A percentile compares a stretch with the other conserved stretches of the same genome.
Evolutionary conservation across 2,113 vertebrate species (phyloP).

Genomic region (Pterocles orientalis): DNA sequence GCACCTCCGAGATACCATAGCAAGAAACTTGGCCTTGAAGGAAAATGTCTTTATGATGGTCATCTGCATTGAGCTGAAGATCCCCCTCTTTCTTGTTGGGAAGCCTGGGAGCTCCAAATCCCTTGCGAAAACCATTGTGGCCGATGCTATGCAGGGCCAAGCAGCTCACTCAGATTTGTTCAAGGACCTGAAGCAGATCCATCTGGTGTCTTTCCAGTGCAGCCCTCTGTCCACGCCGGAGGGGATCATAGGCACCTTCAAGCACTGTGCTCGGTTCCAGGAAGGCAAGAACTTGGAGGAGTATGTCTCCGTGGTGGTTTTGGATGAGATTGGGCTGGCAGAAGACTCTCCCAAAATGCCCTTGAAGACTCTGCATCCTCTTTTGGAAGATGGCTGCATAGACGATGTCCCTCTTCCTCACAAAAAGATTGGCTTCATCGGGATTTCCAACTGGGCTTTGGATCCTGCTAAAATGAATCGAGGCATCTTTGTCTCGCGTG

Average conservation of each 20-base stretch:
- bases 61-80: slow-evolving; percentile 92
- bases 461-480: slow-evolving; percentile 99
- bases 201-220: slow-evolving; percentile 96
- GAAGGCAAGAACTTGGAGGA: slow-evolving; percentile 90
- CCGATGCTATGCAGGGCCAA: slow-evolving; percentile 94
- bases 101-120: slow-evolving; percentile 99
- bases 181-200: slow-evolving; percentile 89
- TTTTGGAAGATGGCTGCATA: slow-evolving; percentile 95
- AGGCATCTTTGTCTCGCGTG: slow-evolving; percentile 93
- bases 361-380: slow-evolving; percentile 92
- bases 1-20: slow-evolving; percentile 85
- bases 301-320: slow-evolving; percentile 93
- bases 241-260: slow-evolving; percentile 94
- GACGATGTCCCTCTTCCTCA: slow-evolving; percentile 90
- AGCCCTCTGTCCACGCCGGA: slow-evolving; percentile 97
- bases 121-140: slow-evolving; percentile 94
- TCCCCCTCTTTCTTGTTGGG: slow-evolving; percentile 95
- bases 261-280: slow-evolving; percentile 94
- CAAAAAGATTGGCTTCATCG: slow-evolving; percentile 94
- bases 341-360: slow-evolving; percentile 98
- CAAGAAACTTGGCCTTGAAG: slow-evolving; percentile 90
- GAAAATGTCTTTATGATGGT: slow-evolving; percentile 99
- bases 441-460: slow-evolving; percentile 98
- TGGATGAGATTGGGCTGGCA: slow-evolving; percentile 96
- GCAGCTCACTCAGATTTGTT: slow-evolving; percentile 87